Base-by-base conservation (phyloP, 2,888 invertebrate genomes). In the Dexiosoma caninum region DNA sequence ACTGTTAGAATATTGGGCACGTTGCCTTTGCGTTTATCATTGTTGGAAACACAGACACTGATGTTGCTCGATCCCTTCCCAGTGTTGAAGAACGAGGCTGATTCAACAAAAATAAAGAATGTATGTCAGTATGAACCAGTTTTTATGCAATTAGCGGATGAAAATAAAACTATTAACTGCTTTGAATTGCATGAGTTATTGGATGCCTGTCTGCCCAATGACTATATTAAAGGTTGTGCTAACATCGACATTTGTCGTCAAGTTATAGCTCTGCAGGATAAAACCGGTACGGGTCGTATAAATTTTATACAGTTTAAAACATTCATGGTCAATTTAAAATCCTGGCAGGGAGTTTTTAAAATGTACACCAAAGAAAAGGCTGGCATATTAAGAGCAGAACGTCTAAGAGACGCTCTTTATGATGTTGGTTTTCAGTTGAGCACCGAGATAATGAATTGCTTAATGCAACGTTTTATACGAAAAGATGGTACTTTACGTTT, bases 191-290 rank as follows among this genome's bases (percentile, higher is more conserved):
- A 97, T 89, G 97, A 97, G 88, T 90, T 97, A 16, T 90, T 97
- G 30, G 97, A 97, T 86, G 96, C 95, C 1, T 97, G 97, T 89
- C 91, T 97, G 74, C 97, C 97, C 0, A 97, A 97, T 88, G 97
- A 97, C 91, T 97, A 97, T 85, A 97, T 97, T 83, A 97, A 97
- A 87, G 97, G 97, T 85, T 97, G 97, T 89, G 97, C 97, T 1
- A 96, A 95, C 14, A 94, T 97, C 85, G 97, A 97, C 89, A 97
- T 97, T 1, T 97, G 97, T 87, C 92, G 97, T 77, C 97, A 97
- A 90, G 96, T 97, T 8, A 95, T 97, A 19, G 92, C 97, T 1
- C 94, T 97, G 7, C 93, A 97, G 91, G 97, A 97, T 91, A 94
- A 93, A 86, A 93, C 94, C 53, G 94, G 95, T 69, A 94, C 93